A percentile compares a stretch with the other conserved stretches of the same genome.
Conservation (phyloP, 2,113 vertebrate species). For the Forbesichthys papilliferus region DNA sequence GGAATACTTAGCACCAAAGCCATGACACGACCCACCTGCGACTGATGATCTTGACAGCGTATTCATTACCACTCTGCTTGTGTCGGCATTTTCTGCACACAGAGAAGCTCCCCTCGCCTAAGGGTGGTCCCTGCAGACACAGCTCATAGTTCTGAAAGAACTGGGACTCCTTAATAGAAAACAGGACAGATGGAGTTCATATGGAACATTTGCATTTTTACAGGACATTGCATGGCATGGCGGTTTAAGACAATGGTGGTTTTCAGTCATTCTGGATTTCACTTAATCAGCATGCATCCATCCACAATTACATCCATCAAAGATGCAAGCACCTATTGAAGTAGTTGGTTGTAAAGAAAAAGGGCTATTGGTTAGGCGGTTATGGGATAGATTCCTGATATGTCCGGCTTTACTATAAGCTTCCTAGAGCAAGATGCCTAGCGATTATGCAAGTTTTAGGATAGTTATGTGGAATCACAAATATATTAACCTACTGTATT, state of each 20-base stretch:
- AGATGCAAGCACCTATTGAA: too few relatives aligned
- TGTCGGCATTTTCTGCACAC: conserved; percentile 87
- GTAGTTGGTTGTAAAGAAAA: too few relatives aligned
- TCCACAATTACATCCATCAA: too few relatives aligned
- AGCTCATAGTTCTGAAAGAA: conserved; percentile 91
- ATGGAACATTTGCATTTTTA: not conserved
- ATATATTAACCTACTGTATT: too few relatives aligned
- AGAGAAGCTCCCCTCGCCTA: conserved; percentile 90
- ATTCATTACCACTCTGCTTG: conserved; percentile 83
- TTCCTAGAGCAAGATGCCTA: too few relatives aligned
- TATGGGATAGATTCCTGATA: too few relatives aligned
- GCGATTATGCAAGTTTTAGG: too few relatives aligned
- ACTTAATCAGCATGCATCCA: too few relatives aligned
- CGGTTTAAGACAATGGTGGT: not conserved
- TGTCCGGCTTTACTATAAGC: too few relatives aligned
- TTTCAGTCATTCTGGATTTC: too few relatives aligned
- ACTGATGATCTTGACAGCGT: conserved; percentile 90
- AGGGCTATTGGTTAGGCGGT: too few relatives aligned
- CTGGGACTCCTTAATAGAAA: conserved; percentile 81
- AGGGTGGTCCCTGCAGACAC: conserved; percentile 80
- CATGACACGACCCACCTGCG: conserved; percentile 76
- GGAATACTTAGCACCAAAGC: not conserved
- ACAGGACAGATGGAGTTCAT: not conserved
- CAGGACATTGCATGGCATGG: not conserved
- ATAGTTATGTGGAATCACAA: too few relatives aligned